Conservation (phyloP, 35 echinoderm and acorn worm species). For the Strongylocentrotus purpuratus region DNA sequence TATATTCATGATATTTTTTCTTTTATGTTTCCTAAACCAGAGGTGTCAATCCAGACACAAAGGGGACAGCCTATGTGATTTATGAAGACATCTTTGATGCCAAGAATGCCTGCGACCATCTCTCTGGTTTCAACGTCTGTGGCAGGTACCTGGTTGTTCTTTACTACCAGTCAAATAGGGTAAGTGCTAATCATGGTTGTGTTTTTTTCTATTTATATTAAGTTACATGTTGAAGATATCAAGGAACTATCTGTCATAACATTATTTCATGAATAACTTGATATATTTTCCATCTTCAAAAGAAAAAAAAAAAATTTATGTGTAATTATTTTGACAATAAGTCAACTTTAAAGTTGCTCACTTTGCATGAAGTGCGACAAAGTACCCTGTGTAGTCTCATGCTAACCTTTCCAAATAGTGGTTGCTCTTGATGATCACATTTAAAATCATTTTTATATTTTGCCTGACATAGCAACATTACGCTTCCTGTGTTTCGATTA, state of each 20-base stretch:
- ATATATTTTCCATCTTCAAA: too few species aligned
- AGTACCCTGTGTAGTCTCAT: too few species aligned
- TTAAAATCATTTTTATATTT: too few species aligned
- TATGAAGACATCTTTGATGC: slow-evolving; percentile 99
- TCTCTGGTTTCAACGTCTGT: slow-evolving; percentile 98
- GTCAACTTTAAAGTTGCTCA: too few species aligned
- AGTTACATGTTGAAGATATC: not conserved
- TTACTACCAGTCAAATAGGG: slow-evolving; percentile 94
- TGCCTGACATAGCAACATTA: too few species aligned
- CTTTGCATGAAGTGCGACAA: too few species aligned
- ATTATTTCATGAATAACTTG: too few species aligned
- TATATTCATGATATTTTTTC: not conserved
- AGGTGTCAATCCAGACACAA: slow-evolving; percentile 91
- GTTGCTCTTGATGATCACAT: too few species aligned
- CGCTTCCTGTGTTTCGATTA: too few species aligned
- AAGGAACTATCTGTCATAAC: not conserved
- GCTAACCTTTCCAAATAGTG: too few species aligned
- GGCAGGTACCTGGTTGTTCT: slow-evolving; percentile 92
- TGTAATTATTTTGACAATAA: too few species aligned
- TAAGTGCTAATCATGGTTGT: slow-evolving; percentile 36
- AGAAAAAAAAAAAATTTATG: too few species aligned
- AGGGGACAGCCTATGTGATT: slow-evolving; percentile 95
- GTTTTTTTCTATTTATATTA: not conserved
- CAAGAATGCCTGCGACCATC: slow-evolving; percentile 97
- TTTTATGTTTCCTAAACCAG: slow-evolving; percentile 60